A percentile compares a stretch with the other conserved stretches of the same genome.
Conservation (phyloP, 1,140 invertebrate species). For the Melitaea cinxia region DNA sequence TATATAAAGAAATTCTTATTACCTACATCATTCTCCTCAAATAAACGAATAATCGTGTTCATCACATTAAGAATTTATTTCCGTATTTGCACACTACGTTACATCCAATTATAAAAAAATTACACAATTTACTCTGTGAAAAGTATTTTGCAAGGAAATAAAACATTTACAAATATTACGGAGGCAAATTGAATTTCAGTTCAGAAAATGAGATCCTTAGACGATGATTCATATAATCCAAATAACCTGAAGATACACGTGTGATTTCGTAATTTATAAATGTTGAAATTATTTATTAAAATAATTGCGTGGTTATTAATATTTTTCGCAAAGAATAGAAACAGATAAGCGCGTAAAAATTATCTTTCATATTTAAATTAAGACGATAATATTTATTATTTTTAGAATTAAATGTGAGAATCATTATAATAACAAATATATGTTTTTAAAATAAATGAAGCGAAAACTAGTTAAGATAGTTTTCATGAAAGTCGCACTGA, state of each 20-base stretch:
- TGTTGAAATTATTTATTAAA: neutral
- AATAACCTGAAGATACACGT: neutral
- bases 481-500: neutral
- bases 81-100: neutral
- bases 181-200: slow-evolving; percentile 37
- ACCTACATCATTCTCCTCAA: too few species aligned
- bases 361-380: too few species aligned
- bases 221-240: slow-evolving; percentile 14
- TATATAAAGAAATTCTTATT: too few species aligned
- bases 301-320: neutral
- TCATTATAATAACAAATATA: too few species aligned
- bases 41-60: too few species aligned
- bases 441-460: too few species aligned
- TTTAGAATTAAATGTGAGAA: too few species aligned
- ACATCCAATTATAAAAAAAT: neutral
- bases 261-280: neutral
- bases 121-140: slow-evolving; percentile 5
- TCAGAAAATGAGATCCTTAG: slow-evolving; percentile 35
- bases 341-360: too few species aligned
- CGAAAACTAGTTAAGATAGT: neutral
- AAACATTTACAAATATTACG: slow-evolving; percentile 37
- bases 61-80: too few species aligned
- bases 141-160: slow-evolving; percentile 14
- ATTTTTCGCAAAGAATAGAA: too few species aligned
- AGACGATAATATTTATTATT: too few species aligned